phyloP scores from a whole-genome alignment of 2,888 invertebrate genomes.

The Lasioglossum leucozonium region DNA sequence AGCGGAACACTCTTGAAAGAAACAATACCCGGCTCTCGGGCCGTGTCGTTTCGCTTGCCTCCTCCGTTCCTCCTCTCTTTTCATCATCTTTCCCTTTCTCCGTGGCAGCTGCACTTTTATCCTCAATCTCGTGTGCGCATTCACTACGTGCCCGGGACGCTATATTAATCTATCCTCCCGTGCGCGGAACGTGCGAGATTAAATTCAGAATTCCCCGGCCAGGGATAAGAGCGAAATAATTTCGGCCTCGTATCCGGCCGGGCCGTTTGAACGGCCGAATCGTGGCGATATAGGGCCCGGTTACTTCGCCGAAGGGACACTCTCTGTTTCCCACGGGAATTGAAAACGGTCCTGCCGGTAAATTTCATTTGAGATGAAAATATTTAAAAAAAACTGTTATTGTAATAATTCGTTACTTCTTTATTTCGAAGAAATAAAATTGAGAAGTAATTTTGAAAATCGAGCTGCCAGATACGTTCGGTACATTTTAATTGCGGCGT shows the following conservation, averaged over 20 bases:
- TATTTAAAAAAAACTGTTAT: too few relatives aligned
- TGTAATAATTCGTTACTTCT: too few relatives aligned
- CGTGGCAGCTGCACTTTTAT: constrained; percentile 47
- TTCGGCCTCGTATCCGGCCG: too few relatives aligned
- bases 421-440: too few relatives aligned
- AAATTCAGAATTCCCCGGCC: constrained; percentile 38
- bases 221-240: constrained; percentile 23
- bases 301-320: background rate
- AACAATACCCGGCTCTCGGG: constrained; percentile 53
- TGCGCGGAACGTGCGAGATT: constrained; percentile 27
- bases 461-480: background rate
- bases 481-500: background rate
- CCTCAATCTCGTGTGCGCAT: constrained; percentile 45
- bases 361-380: background rate
- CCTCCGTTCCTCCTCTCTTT: background rate
- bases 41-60: constrained; percentile 15
- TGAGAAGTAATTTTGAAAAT: background rate
- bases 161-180: constrained; percentile 42
- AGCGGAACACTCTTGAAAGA: constrained; percentile 44
- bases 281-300: background rate
- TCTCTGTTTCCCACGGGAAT: background rate
- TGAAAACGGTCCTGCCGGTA: background rate
- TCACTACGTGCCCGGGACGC: constrained; percentile 31
- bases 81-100: constrained; percentile 21
- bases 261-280: background rate